These are phyloP conservation scores for Pterostichus niger DNA, from an alignment of 2,888 invertebrate species.

Conservation along the genomic window DNA sequence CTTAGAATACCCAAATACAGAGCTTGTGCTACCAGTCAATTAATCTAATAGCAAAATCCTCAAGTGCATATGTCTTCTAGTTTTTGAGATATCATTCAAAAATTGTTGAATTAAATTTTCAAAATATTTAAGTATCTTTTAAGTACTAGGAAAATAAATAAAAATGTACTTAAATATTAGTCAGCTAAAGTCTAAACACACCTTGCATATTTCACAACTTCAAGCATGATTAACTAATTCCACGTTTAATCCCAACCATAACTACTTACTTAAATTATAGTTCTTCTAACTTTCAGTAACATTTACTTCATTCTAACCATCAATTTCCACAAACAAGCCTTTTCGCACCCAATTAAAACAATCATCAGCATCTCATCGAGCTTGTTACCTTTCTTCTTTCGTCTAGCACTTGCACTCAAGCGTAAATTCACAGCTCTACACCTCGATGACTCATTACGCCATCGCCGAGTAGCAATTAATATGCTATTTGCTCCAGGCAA, in stretches of 20 bases:
- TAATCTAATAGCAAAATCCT: no score
- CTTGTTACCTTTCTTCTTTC: neutral
- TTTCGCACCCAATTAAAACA: neutral
- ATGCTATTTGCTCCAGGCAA: constrained; percentile 1
- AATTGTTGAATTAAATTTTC: no score
- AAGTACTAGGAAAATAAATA: no score
- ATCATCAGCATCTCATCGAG: neutral
- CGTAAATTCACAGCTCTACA: neutral
- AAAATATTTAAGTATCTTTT: no score
- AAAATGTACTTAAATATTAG: no score
- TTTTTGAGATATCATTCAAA: no score
- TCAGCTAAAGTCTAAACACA: neutral
- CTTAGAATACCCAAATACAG: no score
- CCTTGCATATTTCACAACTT: neutral
- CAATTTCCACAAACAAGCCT: constrained; percentile 6
- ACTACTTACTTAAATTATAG: constrained; percentile 2
- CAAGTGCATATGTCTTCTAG: no score
- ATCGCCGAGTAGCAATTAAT: neutral
- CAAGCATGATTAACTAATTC: neutral
- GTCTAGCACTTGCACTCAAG: neutral
- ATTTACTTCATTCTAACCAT: neutral
- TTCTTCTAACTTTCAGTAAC: neutral
- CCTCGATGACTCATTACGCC: constrained; percentile 3
- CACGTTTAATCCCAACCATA: neutral
- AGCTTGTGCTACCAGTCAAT: no score